Base-by-base conservation (phyloP, 1,140 invertebrate species). In the Nilaparvata lugens region DNA sequence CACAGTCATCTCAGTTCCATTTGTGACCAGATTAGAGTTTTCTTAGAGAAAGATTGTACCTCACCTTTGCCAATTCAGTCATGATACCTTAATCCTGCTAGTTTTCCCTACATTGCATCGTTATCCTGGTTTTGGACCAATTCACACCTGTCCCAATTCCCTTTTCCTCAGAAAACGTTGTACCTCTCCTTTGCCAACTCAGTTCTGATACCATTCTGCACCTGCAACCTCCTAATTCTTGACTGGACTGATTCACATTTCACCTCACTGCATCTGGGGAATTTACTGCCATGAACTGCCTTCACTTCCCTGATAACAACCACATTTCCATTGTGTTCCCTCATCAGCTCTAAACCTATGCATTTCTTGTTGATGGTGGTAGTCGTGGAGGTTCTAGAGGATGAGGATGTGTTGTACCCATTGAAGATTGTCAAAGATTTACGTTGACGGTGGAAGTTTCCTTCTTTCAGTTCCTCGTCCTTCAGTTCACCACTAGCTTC, bases 181-280 rank as follows among this genome's bases (percentile, higher is more conserved):
- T 60, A 55, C 23, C 52, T 52, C 4, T 60, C 52, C 43, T 60
- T 60, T 1, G 52, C 43, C 16, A 59, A 56, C 38, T 60, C 61
- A 54, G 48, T 61, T 42, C 61, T 35, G 13, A 67, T 31, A 45
- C 64, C 56, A 52, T 60, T 63, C 58, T 77, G 76, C 4, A 76
- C 68, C 64, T 80, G 77, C 21, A 80, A 75, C 56, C 75, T 71
- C 14, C 76, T 72, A 58, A 79, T 79, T 25, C 78, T 69, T 23
- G 78, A 77, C 64, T 79, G 75, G 0, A 80, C 76, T 14, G 77
- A 78, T 53, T 79, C 78, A 65, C 78, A 79, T 51, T 79, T 79
- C 14, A 80, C 75, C 58, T 80, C 78, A 67, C 76, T 78, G 64
- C 78, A 78, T 35, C 75, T 72, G 7, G 75, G 74, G 63, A 76